Evolutionary conservation across 1,140 invertebrate genomes (phyloP), one percentile per base, ranked within the genome.

Genomic region (Carposina sasakii): DNA sequence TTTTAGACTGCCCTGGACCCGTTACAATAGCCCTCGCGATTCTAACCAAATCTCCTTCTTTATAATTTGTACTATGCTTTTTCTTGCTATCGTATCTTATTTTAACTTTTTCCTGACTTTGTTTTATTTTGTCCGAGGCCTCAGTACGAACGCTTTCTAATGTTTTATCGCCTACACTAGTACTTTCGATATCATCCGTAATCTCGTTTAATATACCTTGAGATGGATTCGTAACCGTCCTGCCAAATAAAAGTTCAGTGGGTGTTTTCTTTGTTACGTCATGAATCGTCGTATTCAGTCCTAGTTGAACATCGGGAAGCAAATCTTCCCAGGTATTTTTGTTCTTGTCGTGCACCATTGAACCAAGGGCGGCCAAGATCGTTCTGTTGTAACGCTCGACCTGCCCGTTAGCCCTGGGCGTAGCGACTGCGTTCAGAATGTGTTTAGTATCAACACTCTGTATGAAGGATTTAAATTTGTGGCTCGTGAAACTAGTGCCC

Each of bases 201-300:
- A 41, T 44, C 12, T 44, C 26, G 19, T 44, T 30, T 12, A 44
- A 30, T 10, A 44, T 44, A 16, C 26, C 42, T 30, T 44, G 42
- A 5, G 42, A 26, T n/a, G n/a, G n/a, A n/a, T n/a, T n/a, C n/a
- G n/a, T n/a, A n/a, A n/a, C n/a, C n/a, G n/a, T n/a, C n/a, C n/a
- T 6, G 31, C 42, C 42, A 20, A 42, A 23, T 21, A 42, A 12
- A 2, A 42, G 23, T 42, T 42, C 40, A 4, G 40, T 42, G 2
- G 42, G 42, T 9, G 42, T 44, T 28, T 17, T 44, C n/a, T 44
- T 44, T 17, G 42, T 44, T 16, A 44, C 16, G 9, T 44, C 42
- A 30, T 44, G 42, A 28, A 30, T 15, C 2, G 42, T 30, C 16
- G 42, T 44, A 28, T 44, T 44, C 12, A 44, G 13, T 8, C 42